Conservation (phyloP, 1,140 invertebrate genomes). For the Rhyacophila brunnea region DNA sequence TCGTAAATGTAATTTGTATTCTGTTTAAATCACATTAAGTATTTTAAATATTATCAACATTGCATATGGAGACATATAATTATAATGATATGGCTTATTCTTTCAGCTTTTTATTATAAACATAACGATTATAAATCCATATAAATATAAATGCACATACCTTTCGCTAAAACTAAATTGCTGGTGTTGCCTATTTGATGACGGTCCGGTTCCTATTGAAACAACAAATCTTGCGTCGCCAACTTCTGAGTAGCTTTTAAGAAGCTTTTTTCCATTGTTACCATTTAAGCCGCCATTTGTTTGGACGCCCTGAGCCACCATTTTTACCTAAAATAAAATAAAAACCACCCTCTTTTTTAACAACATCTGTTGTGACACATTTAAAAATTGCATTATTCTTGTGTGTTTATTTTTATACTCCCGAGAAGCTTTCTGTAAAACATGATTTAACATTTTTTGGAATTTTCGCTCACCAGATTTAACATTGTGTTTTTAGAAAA, state of each 20-base stretch:
- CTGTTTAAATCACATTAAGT: neutral
- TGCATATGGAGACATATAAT: neutral
- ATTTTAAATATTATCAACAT: neutral
- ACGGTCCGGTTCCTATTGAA: no score
- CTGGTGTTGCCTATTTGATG: no score
- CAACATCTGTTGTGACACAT: no score
- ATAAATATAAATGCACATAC: constrained; percentile 9
- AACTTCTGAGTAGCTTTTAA: constrained; percentile 82
- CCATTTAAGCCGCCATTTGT: constrained; percentile 73
- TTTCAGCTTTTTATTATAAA: no score
- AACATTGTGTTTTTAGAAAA: no score
- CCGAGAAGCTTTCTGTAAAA: no score
- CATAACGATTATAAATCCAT: neutral
- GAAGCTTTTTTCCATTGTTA: constrained; percentile 65
- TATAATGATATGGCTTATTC: neutral
- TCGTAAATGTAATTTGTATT: no score
- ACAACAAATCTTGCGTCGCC: constrained; percentile 43
- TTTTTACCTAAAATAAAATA: constrained; percentile 63
- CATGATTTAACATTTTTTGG: no score
- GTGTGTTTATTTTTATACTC: no score
- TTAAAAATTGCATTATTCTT: no score
- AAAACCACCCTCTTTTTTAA: no score
- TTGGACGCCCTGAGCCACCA: constrained; percentile 86
- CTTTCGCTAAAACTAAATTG: constrained; percentile 28
- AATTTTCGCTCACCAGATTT: no score